Conservation (phyloP, 2,888 invertebrate species). For the Ametastegia equiseti region DNA sequence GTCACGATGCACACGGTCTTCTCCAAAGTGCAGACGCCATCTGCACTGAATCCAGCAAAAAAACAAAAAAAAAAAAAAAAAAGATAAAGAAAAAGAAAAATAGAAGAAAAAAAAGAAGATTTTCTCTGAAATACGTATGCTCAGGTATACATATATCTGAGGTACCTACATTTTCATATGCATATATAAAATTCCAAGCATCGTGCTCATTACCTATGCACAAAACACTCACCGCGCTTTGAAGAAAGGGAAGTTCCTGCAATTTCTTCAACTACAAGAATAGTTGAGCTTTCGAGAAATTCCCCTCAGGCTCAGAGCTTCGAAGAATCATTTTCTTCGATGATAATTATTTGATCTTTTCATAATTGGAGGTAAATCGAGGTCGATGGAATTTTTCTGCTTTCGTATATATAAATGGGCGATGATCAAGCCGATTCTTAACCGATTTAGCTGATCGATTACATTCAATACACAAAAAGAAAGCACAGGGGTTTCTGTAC, state of each 20-base stretch:
- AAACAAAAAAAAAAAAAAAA: not conserved
- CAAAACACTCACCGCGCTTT: no score
- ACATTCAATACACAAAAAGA: slow-evolving; percentile 41
- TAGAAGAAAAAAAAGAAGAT: not conserved
- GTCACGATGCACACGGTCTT: slow-evolving; percentile 21
- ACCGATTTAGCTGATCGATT: slow-evolving; percentile 38
- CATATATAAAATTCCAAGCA: no score
- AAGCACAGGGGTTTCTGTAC: slow-evolving; percentile 28
- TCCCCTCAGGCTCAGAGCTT: no score
- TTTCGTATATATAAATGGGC: not conserved
- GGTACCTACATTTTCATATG: no score
- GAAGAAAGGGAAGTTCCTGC: no score
- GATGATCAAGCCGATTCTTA: not conserved
- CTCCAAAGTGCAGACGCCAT: slow-evolving; percentile 13
- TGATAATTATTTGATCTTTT: no score
- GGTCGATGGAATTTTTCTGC: not conserved
- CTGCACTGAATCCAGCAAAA: not conserved
- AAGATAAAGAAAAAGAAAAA: not conserved
- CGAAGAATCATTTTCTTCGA: no score
- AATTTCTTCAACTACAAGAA: no score
- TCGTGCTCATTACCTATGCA: no score
- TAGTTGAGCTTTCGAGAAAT: no score
- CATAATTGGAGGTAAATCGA: no score
- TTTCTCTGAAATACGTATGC: not conserved
- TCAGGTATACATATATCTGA: no score